Base-by-base conservation (phyloP, 92 coral and sea anemone species). In the Zoanthus solanderi region DNA sequence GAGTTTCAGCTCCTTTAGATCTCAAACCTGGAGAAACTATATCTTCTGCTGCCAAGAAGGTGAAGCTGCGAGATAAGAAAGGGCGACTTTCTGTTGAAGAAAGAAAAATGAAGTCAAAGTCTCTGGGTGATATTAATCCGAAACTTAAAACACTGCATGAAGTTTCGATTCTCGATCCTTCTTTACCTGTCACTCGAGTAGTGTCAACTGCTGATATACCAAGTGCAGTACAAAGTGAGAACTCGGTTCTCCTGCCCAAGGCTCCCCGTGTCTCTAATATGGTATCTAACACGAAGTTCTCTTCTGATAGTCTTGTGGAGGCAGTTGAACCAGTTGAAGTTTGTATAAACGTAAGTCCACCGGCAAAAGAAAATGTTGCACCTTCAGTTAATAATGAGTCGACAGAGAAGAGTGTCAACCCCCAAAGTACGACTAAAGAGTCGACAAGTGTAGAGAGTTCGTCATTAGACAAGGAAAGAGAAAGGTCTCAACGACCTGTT, bases 141-240 rank as follows among this genome's bases (percentile, higher is more conserved):
- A 84, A 84, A 71, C 79, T 93, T 23, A 90, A 91, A 72, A 90
- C 90, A 2, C 37, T 93, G 15, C 87, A 84, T 72, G 96, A 90
- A 56, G 94, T 79, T 3, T 84, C 91, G 1, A 89, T 85, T 66
- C 91, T 93, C 23, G 98, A 93, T 74, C 84, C 92, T 2, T 60
- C 91, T 7, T 85, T 79, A 16, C 93, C 96, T 13, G 92, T 94
- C 9, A 77, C 98, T 16, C 91, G 96, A n/a, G 90, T 88, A 9
- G 91, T 89, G 7, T 74, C 94, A 7, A 93, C 98, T 15, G 90
- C 83, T 68, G 96, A 93, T 77, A 93, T 95, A 52, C 96, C 96
- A 7, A 82, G 60, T 37, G 88, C 83, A 31, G 23, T 88, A 0
- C 48, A 80, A 78, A 73, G 44, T 10, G 28, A 71, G 3, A 86